Conservation (phyloP, 1,140 invertebrate genomes). For the Ceratina japonica region DNA sequence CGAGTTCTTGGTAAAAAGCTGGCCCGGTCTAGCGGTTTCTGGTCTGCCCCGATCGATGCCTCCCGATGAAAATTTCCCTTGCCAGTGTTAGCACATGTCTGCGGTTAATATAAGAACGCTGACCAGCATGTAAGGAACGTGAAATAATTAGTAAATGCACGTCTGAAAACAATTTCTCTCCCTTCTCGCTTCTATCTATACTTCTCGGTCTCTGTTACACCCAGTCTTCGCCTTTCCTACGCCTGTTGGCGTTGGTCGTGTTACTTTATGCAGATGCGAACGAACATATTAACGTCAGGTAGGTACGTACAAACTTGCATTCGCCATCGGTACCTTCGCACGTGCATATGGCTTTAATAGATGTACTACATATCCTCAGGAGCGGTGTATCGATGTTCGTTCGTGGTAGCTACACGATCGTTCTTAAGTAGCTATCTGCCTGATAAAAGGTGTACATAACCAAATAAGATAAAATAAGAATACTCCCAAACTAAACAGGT, state of each 20-base stretch:
- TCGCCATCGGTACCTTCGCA: conserved; percentile 63
- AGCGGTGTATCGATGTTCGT: conserved; percentile 54
- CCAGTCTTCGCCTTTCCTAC: background rate
- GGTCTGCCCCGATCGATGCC: conserved; percentile 25
- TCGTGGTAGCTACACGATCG: conserved; percentile 13
- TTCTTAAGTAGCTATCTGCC: too few relatives aligned
- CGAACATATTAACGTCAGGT: conserved; percentile 64
- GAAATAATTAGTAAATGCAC: conserved; percentile 64
- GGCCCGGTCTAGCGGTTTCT: conserved; percentile 13
- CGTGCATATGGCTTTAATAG: conserved; percentile 67
- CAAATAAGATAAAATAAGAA: too few relatives aligned
- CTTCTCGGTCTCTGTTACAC: too few relatives aligned
- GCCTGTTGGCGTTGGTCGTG: conserved; percentile 39
- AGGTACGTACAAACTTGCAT: conserved; percentile 64
- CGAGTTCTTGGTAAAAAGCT: conserved; percentile 24
- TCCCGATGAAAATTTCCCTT: conserved; percentile 1
- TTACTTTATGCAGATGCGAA: conserved; percentile 64
- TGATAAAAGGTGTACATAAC: too few relatives aligned
- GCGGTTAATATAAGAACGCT: conserved; percentile 53
- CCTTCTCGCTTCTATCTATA: background rate
- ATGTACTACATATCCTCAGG: conserved; percentile 65
- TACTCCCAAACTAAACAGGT: too few relatives aligned
- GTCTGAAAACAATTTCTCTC: conserved; percentile 26
- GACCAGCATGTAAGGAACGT: conserved; percentile 68
- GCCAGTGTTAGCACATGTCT: background rate